Base-by-base conservation (phyloP, 2,888 invertebrate species). In the Eupithecia dodoneata region DNA sequence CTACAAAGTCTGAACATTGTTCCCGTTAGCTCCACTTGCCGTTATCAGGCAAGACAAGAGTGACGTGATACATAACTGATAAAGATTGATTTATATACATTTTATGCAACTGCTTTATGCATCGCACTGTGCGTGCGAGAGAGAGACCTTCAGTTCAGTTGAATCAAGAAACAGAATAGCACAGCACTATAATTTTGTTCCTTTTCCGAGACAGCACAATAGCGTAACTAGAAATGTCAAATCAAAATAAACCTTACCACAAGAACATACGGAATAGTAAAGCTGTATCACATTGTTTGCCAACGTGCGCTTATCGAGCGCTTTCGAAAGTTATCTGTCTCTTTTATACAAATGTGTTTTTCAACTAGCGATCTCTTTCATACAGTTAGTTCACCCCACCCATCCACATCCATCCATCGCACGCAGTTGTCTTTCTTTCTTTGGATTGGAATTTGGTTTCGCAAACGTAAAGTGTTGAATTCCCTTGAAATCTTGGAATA, bases 321-420 rank as follows among this genome's bases (percentile, higher is more conserved):
- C 80, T 83, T 84, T 86, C 78, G 82, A 87, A 82, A 52, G 71
- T 89, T 82, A 86, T 82, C 89, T 85, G 84, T 90, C 91, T 87
- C 88, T 87, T 85, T 91, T 82, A 15, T 76, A 80, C 88, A 74
- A 71, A 63, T 63, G 45, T 45, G 2, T 12, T 41, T 74, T 78
- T 74, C 70, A 52, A 74, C 70, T 41, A 49, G n/a, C 72, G 67
- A 73, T 81, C 79, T 78, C 81, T 82, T 82, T 87, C 83, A 81
- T 87, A 87, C 87, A 82, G 81, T 87, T 87, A 82, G 76, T 81
- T 87, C 86, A 88, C 89, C 89, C 89, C 87, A 86, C 88, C 88
- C 87, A 87, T 86, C 84, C 30, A 63, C 87, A 87, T 86, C 84
- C 30, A 63, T 63, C 63, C 30, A 63, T 63, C 30, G 63, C 63